Base-by-base conservation (phyloP, 2,797 vertebrate genomes). In the Acipenser oxyrinchus region DNA sequence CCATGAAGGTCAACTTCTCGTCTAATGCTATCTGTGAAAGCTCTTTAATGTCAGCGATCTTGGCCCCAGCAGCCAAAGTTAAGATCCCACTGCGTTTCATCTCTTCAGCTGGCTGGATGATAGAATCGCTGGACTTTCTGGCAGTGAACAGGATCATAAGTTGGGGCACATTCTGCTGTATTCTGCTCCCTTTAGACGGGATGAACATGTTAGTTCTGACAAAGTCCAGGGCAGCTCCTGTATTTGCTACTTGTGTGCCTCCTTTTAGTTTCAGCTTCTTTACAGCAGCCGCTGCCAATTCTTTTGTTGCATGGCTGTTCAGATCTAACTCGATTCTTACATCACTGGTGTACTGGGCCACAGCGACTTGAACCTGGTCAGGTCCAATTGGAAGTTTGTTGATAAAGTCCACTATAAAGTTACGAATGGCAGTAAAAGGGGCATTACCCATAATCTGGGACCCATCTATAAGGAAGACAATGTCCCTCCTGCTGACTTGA, bases 381-480 rank as follows among this genome's bases (percentile, higher is more conserved):
- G 87, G 89, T 78, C 94, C 95, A 66, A 99, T 87, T 64, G 95
- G 93, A 84, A 95, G 87, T 71, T 23, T 77, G 66, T 88, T 86
- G 65, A 95, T 83, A 84, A 95, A 90, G 70, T 72, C 87, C 81
- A 9, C 77, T 79, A 98, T 81, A 69, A 96, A 96, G 58, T 92
- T 90, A 10, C 94, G 91, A 59, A 96, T 74, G 10, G 85, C 67
- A 6, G 79, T 83, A 84, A 96, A 83, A 60, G 75, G 23, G 15
- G 68, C 66, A 15, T 55, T 0, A 50, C 93, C 93, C 90, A 95
- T 74, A 58, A 75, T 74, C 10, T 84, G 77, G 6, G 92, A 92
- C 76, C 91, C 92, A 80, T 99, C 97, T 81, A 99, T 74, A 66
- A 99, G 92, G 88, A 99, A 99, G 84, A 98, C 90, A 69, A 99